These are phyloP conservation scores for Spicauda simplicius DNA, from an alignment of 2,888 invertebrate genomes.

Conservation along the genomic window DNA sequence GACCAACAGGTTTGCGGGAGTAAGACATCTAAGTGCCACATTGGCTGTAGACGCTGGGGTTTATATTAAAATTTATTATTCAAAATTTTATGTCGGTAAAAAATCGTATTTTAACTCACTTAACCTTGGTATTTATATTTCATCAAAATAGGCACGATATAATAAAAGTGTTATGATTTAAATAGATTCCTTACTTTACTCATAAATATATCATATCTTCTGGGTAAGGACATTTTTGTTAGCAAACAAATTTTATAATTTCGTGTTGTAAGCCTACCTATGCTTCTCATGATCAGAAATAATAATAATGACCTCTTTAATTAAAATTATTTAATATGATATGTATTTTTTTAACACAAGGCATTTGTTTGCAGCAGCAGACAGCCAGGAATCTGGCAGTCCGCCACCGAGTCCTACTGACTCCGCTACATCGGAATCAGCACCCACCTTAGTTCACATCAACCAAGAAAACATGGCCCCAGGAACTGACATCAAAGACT, in stretches of 20 bases:
- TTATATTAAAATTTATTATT: not conserved
- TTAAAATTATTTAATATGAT: no score
- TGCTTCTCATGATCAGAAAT: no score
- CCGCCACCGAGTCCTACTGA: constrained; percentile 77
- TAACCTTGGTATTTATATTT: no score
- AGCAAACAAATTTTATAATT: no score
- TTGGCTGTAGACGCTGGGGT: constrained; percentile 8
- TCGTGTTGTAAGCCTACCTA: no score
- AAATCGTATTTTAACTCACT: no score
- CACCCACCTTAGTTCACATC: constrained; percentile 80
- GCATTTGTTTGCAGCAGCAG: constrained; percentile 73
- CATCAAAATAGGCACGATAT: no score
- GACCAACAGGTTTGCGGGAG: constrained; percentile 46
- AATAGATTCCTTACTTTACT: no score
- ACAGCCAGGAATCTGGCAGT: constrained; percentile 80
- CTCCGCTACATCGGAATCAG: constrained; percentile 75
- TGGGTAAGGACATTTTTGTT: no score
- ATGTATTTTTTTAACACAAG: not conserved
- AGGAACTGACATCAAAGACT: constrained; percentile 73
- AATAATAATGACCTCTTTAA: no score
- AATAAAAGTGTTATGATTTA: no score
- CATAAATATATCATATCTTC: no score
- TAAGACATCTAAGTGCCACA: constrained; percentile 36
- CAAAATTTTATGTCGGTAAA: not conserved
- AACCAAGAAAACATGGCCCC: constrained; percentile 80